phyloP scores from a whole-genome alignment of 2,888 invertebrate genomes.

The Bedellia somnulentella region DNA sequence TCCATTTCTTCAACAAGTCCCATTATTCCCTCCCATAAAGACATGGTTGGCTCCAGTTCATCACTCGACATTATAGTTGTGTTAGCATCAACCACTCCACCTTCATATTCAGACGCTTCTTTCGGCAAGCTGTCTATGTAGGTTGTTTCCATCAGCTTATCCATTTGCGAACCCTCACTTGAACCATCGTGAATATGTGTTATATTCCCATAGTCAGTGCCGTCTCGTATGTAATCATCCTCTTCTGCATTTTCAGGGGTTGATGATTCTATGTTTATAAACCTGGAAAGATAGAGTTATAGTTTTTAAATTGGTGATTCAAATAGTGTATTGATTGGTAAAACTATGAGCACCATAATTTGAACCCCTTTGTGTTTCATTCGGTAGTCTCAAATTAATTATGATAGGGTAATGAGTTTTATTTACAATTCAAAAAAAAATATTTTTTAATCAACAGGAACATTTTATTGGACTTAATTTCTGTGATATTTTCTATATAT shows the following conservation, averaged over 20 bases:
- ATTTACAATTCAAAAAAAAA: too few species aligned
- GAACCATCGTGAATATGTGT: slow-evolving; percentile 31
- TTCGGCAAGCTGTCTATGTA: slow-evolving; percentile 29
- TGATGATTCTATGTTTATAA: slow-evolving; percentile 71
- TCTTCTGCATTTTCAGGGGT: slow-evolving; percentile 64
- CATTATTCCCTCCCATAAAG: slow-evolving; percentile 47
- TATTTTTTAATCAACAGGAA: too few species aligned
- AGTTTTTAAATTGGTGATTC: too few species aligned
- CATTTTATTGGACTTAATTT: too few species aligned
- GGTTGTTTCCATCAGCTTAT: slow-evolving; percentile 26
- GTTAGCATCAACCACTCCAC: slow-evolving; percentile 34
- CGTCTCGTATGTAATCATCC: slow-evolving; percentile 45
- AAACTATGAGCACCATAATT: too few species aligned
- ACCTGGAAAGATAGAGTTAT: slow-evolving; percentile 37
- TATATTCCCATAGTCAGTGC: slow-evolving; percentile 48
- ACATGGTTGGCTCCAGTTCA: slow-evolving; percentile 28
- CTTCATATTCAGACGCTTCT: slow-evolving; percentile 22
- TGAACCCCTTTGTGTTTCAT: too few species aligned
- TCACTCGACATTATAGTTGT: slow-evolving; percentile 35
- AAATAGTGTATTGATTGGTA: too few species aligned
- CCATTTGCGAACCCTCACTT: too few species aligned
- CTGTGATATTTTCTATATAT: too few species aligned
- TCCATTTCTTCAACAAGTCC: slow-evolving; percentile 43
- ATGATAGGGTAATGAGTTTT: too few species aligned
- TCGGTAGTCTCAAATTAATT: too few species aligned